A percentile compares a stretch with the other conserved stretches of the same genome.
phyloP scores from a whole-genome alignment of 2,888 invertebrate species.

The Monopis laevigella region DNA sequence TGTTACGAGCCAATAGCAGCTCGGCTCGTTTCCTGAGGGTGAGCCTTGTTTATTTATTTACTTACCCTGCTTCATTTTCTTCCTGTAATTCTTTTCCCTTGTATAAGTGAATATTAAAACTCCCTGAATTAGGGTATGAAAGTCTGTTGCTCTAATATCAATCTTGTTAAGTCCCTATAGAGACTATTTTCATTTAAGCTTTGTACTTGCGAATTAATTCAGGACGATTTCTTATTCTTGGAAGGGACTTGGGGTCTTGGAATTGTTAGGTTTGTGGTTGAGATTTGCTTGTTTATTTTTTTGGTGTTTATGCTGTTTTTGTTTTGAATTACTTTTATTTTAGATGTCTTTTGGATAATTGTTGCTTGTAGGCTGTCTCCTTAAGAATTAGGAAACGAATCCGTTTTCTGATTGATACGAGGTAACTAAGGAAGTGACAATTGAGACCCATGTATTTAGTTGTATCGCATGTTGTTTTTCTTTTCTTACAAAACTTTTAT shows the following conservation, averaged over 20 bases:
- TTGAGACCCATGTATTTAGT: neutral
- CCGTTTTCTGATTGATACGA: conserved; percentile 57
- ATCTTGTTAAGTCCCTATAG: conserved; percentile 27
- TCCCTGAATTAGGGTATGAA: conserved; percentile 37
- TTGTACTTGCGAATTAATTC: conserved; percentile 33
- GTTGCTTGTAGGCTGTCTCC: conserved; percentile 61
- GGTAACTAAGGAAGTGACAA: conserved; percentile 25
- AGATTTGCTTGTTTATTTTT: conserved; percentile 7
- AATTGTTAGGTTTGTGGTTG: conserved; percentile 26
- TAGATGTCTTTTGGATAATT: conserved; percentile 53
- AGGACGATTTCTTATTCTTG: conserved; percentile 17
- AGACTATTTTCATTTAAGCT: conserved; percentile 25
- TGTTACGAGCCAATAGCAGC: conserved; percentile 38
- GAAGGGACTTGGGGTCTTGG: conserved; percentile 26
- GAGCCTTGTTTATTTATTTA: conserved; percentile 53
- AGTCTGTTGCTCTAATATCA: conserved; percentile 23
- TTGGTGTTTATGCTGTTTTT: conserved; percentile 1
- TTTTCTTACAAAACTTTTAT: too few species aligned
- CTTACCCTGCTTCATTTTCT: conserved; percentile 57
- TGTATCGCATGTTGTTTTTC: too few species aligned
- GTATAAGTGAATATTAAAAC: conserved; percentile 61
- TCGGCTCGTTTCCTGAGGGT: conserved; percentile 23
- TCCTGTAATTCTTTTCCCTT: conserved; percentile 60
- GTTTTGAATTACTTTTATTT: conserved; percentile 16
- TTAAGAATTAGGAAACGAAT: conserved; percentile 59